phyloP scores from a whole-genome alignment of 2,113 vertebrate genomes.

The Melospiza georgiana region DNA sequence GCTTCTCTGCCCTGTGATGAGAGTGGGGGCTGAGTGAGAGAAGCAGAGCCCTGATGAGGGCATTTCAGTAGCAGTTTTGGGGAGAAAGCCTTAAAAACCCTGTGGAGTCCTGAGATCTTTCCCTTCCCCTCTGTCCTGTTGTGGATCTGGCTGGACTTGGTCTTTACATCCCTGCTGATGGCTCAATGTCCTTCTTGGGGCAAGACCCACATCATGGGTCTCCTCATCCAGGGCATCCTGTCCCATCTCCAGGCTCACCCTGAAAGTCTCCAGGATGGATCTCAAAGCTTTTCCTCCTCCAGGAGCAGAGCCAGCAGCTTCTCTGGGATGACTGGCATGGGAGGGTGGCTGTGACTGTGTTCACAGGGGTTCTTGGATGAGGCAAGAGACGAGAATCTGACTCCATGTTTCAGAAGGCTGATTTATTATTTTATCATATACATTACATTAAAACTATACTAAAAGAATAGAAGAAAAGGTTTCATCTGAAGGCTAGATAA shows the following conservation, averaged over 20 bases:
- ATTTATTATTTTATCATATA: too few species aligned
- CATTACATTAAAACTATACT: too few species aligned
- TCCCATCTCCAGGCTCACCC: neutral
- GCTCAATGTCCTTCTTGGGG: accelerated
- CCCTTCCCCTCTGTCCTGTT: accelerated
- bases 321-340: too few species aligned
- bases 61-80: neutral
- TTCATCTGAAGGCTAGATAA: too few species aligned
- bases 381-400: too few species aligned
- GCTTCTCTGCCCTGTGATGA: neutral
- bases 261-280: neutral
- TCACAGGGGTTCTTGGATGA: too few species aligned
- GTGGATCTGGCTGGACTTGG: neutral
- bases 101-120: neutral
- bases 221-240: neutral
- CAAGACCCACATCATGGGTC: accelerated
- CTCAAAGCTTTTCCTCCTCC: neutral
- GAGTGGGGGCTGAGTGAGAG: accelerated
- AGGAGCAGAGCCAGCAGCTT: neutral
- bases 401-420: too few species aligned
- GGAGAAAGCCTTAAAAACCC: neutral
- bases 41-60: accelerated
- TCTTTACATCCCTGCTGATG: accelerated
- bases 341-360: too few species aligned
- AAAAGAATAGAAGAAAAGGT: too few species aligned